Evolutionary conservation across 2,797 vertebrate genomes (phyloP).

Genomic region (Schizothorax lantsangensis): DNA sequence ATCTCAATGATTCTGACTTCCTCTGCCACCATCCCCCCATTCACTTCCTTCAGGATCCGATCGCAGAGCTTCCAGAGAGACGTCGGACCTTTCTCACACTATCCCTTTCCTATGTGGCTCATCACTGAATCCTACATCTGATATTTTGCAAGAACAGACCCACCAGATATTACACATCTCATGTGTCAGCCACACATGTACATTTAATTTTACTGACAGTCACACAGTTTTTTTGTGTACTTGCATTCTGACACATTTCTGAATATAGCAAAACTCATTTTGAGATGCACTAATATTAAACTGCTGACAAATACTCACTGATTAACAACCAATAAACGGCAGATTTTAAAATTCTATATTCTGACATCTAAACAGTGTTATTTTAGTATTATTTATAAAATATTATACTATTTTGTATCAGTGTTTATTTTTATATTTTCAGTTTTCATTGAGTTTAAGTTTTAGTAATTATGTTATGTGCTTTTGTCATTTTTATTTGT

Average conservation of each 20-base stretch:
- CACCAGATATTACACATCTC: not conserved
- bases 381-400: not conserved
- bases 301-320: not conserved
- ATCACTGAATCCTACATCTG: not conserved
- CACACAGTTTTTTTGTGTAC: too few species aligned
- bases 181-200: not conserved
- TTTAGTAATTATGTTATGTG: not conserved
- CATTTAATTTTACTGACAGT: not conserved
- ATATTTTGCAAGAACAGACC: not conserved
- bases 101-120: not conserved
- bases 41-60: constrained; percentile 24
- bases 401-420: not conserved
- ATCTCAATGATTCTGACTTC: constrained; percentile 53
- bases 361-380: not conserved
- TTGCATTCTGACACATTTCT: not conserved
- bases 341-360: not conserved
- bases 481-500: not conserved
- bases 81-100: not conserved
- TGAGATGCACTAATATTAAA: not conserved
- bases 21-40: constrained; percentile 35
- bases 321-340: not conserved
- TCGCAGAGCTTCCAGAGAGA: constrained; percentile 15
- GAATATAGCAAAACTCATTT: not conserved
- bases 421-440: not conserved
- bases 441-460: not conserved